A percentile compares a stretch with the other conserved stretches of the same genome.
Evolutionary conservation across 2,888 invertebrate genomes (phyloP).

Genomic region (Lasioglossum figueresi): DNA sequence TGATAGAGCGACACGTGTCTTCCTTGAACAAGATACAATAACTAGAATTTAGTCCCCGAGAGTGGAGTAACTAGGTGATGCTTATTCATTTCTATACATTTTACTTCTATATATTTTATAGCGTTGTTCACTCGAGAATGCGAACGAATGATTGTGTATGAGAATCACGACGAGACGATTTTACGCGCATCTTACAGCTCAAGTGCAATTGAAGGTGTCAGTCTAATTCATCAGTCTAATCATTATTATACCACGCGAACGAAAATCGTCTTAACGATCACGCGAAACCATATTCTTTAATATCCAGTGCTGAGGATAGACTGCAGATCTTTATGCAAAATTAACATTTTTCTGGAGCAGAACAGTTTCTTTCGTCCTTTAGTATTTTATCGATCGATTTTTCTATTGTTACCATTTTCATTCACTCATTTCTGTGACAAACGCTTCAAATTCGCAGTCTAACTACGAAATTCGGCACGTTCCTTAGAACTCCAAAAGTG

Average conservation of each 20-base stretch:
- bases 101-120: conserved; percentile 54
- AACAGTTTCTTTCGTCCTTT: not conserved
- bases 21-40: conserved; percentile 72
- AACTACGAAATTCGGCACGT: not conserved
- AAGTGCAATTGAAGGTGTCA: conserved; percentile 42
- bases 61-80: conserved; percentile 51
- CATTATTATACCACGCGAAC: not conserved
- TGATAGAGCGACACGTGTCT: conserved; percentile 65
- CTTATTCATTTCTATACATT: conserved; percentile 55
- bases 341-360: not conserved
- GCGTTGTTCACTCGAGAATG: conserved; percentile 51
- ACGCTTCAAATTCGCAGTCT: not conserved
- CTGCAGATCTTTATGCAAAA: not conserved
- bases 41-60: conserved; percentile 64
- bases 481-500: no score
- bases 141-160: conserved; percentile 35
- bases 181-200: conserved; percentile 16
- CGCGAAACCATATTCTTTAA: not conserved
- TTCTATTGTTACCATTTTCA: not conserved
- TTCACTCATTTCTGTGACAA: not conserved
- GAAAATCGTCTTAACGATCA: not conserved
- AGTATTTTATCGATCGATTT: not conserved
- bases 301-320: not conserved
- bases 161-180: conserved; percentile 44
- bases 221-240: no score